phyloP scores from a whole-genome alignment of 2,113 vertebrate genomes.

The Antechinus flavipes region DNA sequence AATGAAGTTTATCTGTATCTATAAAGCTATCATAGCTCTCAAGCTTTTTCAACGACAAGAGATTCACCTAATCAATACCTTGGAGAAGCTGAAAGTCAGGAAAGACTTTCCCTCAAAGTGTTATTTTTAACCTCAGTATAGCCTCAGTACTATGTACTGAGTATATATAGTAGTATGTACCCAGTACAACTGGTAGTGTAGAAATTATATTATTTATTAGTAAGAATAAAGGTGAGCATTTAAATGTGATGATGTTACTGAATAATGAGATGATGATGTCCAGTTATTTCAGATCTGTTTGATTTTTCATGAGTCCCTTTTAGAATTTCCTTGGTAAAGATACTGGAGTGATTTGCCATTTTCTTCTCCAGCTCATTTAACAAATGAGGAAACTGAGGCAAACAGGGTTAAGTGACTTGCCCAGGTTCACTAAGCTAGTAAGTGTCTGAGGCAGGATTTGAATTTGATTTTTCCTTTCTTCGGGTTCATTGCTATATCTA shows the following conservation, averaged over 20 bases:
- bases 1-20: not conserved
- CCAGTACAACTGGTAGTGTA: not conserved
- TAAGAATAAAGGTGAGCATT: not conserved
- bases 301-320: not conserved
- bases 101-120: not conserved
- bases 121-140: not conserved
- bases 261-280: not conserved
- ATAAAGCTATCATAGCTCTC: not conserved
- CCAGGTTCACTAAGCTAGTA: not conserved
- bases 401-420: too few species aligned
- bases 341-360: not conserved
- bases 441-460: not conserved
- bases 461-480: not conserved
- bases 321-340: not conserved
- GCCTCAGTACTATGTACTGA: too few species aligned
- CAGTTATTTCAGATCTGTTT: not conserved
- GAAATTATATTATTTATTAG: not conserved
- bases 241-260: not conserved
- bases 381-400: not conserved
- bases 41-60: not conserved
- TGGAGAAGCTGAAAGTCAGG: not conserved
- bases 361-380: not conserved
- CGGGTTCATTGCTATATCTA: not conserved
- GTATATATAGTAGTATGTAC: too few species aligned
- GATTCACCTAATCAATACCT: not conserved